Evolutionary conservation across 2,113 vertebrate species (phyloP).

Genomic region (Dasyprocta punctata): DNA sequence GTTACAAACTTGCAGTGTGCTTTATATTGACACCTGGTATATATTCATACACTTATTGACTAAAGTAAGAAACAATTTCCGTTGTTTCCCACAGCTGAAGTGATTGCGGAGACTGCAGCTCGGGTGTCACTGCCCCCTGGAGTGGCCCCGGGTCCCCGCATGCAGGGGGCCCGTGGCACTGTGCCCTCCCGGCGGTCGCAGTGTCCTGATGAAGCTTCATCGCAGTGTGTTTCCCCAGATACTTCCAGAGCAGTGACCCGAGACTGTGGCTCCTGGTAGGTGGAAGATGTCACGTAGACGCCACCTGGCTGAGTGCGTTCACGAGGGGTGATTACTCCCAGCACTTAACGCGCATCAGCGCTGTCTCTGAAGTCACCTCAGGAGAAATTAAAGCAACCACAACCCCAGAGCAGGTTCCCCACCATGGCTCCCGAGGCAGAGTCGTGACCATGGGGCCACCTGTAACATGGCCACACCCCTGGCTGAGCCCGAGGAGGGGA

Average conservation of each 20-base stretch:
- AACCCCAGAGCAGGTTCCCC: not conserved
- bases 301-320: not conserved
- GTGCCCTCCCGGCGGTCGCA: accelerated
- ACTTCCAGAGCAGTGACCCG: not conserved
- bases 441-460: no score
- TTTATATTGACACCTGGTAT: not conserved
- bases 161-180: accelerated
- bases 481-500: not conserved
- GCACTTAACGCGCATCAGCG: not conserved
- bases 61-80: not conserved
- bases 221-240: not conserved
- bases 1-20: not conserved
- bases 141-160: not conserved
- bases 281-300: not conserved
- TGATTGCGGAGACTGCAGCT: not conserved
- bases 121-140: not conserved
- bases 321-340: not conserved
- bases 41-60: not conserved
- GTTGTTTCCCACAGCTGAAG: not conserved
- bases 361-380: not conserved
- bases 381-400: not conserved
- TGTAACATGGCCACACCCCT: not conserved
- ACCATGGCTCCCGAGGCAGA: not conserved
- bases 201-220: not conserved
- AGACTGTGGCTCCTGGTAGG: accelerated